phyloP scores from a whole-genome alignment of 1,140 invertebrate genomes.

The Goniozus legneri region DNA sequence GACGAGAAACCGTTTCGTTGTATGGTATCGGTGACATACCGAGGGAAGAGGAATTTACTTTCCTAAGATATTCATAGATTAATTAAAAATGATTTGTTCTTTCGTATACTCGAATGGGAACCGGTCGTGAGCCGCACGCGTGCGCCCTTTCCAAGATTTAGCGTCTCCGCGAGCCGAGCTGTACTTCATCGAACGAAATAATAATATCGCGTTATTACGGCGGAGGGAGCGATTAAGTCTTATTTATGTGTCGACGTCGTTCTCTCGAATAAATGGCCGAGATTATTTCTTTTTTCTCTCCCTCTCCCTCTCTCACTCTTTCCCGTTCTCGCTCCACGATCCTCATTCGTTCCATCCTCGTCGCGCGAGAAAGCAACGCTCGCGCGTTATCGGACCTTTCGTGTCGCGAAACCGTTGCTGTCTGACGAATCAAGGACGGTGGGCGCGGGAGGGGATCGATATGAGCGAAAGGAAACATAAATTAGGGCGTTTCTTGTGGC shows the following conservation, averaged over 20 bases:
- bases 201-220: background rate
- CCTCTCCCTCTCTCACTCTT: no score
- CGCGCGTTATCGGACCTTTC: background rate
- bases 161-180: no score
- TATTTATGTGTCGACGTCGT: background rate
- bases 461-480: constrained; percentile 28
- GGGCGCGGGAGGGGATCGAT: constrained; percentile 18
- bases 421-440: constrained; percentile 19
- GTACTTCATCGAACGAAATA: background rate
- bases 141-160: no score
- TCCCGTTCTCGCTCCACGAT: background rate
- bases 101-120: no score
- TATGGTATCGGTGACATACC: no score
- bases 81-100: no score
- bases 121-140: no score
- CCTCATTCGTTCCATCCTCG: background rate
- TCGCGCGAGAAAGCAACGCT: background rate
- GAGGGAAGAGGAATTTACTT: no score
- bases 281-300: background rate
- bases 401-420: constrained; percentile 4
- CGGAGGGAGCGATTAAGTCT: background rate
- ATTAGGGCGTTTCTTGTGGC: constrained; percentile 24
- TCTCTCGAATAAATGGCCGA: background rate
- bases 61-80: no score
- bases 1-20: no score